phyloP scores from a whole-genome alignment of 1,140 invertebrate species.

The Eueides isabella region DNA sequence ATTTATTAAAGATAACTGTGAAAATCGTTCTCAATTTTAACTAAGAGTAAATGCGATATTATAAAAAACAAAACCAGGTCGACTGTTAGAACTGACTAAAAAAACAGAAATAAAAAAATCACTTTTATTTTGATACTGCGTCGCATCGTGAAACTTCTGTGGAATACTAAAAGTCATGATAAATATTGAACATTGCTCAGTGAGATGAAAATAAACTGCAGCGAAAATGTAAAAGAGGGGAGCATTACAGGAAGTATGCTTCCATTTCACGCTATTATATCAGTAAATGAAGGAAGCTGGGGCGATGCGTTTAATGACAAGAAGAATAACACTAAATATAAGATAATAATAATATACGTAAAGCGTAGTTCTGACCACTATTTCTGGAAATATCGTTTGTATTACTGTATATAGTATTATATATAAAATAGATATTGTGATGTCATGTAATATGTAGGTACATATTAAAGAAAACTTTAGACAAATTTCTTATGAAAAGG shows the following conservation, averaged over 20 bases:
- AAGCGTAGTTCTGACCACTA: not conserved
- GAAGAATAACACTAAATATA: not conserved
- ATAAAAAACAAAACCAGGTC: conserved; percentile 15
- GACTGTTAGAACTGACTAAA: not conserved
- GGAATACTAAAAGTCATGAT: conserved; percentile 22
- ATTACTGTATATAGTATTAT: not conserved
- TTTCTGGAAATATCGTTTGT: not conserved
- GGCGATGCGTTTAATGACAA: conserved; percentile 7
- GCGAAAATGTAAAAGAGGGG: conserved; percentile 34
- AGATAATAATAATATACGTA: not conserved
- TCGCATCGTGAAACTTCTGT: not conserved
- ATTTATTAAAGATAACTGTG: conserved; percentile 5
- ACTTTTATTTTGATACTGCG: conserved; percentile 3
- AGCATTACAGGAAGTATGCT: conserved; percentile 32
- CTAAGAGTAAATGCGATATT: not conserved
- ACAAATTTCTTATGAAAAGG: too few species aligned
- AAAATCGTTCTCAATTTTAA: not conserved
- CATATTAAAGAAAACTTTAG: too few species aligned
- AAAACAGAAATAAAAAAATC: conserved; percentile 12
- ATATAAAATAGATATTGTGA: too few species aligned
- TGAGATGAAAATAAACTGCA: conserved; percentile 37
- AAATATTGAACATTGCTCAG: conserved; percentile 35
- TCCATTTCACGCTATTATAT: conserved; percentile 36
- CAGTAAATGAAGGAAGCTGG: conserved; percentile 31
- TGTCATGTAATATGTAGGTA: too few species aligned